A percentile compares a stretch with the other conserved stretches of the same genome.
Evolutionary conservation across 2,888 invertebrate genomes (phyloP).

Genomic region (Pristionchus exspectatus): DNA sequence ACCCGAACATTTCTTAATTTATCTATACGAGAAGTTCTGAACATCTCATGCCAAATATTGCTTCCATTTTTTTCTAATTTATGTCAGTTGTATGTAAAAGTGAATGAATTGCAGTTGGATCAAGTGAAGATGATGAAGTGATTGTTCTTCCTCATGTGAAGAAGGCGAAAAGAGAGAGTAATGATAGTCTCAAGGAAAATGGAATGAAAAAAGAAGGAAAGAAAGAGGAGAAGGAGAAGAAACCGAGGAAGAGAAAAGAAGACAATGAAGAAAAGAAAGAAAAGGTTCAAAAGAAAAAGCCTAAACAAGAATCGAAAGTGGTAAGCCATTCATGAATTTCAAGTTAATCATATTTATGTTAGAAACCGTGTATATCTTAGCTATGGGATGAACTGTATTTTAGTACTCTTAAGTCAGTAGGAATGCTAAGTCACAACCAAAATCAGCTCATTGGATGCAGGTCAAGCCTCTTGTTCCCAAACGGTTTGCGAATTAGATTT

Average conservation of each 20-base stretch:
- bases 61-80: no score
- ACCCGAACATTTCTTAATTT: no score
- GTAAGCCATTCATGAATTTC: not conserved
- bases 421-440: no score
- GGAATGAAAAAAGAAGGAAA: not conserved
- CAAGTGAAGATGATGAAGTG: not conserved
- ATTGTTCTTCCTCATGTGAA: not conserved
- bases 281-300: not conserved
- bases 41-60: no score
- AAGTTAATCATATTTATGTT: not conserved
- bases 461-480: no score
- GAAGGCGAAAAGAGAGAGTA: slow-evolving; percentile 43
- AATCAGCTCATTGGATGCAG: no score
- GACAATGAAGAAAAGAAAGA: not conserved
- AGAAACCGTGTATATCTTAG: not conserved
- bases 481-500: no score
- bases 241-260: not conserved
- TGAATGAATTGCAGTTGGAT: not conserved
- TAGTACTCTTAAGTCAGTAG: no score
- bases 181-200: slow-evolving; percentile 51
- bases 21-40: no score
- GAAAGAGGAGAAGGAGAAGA: not conserved
- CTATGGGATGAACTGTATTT: no score
- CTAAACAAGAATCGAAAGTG: not conserved
- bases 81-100: not conserved